Evolutionary conservation across 2,888 invertebrate genomes (phyloP), one percentile per base, ranked within the genome.

Genomic region (Mimachlamys varia): DNA sequence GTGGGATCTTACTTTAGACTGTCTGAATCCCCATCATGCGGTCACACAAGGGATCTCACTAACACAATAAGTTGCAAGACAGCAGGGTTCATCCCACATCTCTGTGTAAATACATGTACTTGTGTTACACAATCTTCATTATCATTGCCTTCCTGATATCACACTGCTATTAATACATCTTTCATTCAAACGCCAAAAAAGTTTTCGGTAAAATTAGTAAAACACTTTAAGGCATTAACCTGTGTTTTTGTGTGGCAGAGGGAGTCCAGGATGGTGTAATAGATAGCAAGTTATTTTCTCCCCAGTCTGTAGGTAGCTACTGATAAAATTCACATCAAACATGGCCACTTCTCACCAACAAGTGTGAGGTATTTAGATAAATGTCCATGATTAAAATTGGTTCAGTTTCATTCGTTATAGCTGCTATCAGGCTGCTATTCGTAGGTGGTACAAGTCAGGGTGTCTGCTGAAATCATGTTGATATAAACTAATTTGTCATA

Each of bases 311-410:
- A 33, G 76, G 76, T 76, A 76, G 22, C 33, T 76, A 10, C 33
- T 76, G 76, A 76, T 76, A 76, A 76, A 76, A 76, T 76, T 76
- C 76, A 76, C 76, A 76, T 76, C 76, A 76, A 76, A 76, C 76
- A 76, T 76, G 27, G 76, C 76, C 33, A 27, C 76, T 76, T 76
- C 76, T 76, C 76, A 33, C 76, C 76, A 33, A 33, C 76, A 33
- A 76, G 76, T 76, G 76, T 76, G 76, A 76, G 76, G 76, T 76
- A 76, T 76, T 76, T 76, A 76, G 76, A 76, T 76, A 76, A 76
- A 76, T 33, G 76, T 33, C 76, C 13, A 27, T 76, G 76, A 76
- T 76, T 76, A 76, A 76, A 76, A 33, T 76, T 76, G 76, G 76
- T 76, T 76, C 76, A 76, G 76, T 76, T 76, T 76, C 76, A 33